Percentiles rank a stretch among this genome's conserved stretches.
These are phyloP conservation scores for Leptoteleia sp. DNA, from an alignment of 1,140 invertebrate species.

Conservation along the genomic window DNA sequence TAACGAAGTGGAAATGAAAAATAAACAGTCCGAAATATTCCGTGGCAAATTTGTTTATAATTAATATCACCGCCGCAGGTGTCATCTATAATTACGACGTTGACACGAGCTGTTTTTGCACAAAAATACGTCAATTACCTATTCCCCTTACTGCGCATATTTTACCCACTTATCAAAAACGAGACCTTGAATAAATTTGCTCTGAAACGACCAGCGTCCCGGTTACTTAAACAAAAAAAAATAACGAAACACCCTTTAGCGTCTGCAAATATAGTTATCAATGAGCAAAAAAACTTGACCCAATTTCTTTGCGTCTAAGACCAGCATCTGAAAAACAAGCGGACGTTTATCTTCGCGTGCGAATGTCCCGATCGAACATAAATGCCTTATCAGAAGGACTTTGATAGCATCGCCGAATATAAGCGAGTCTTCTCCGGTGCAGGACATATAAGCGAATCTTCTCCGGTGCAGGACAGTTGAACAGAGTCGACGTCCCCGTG, in stretches of 20 bases:
- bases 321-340: conserved; percentile 11
- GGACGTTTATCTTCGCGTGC: conserved; percentile 1
- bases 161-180: conserved; percentile 6
- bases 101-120: background rate
- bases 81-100: too few species aligned
- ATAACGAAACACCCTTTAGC: background rate
- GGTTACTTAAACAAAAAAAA: conserved; percentile 1
- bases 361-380: background rate
- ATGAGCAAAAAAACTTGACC: conserved; percentile 18
- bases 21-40: too few species aligned
- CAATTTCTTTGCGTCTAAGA: conserved; percentile 3
- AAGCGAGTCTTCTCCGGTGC: too few species aligned
- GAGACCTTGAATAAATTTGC: conserved; percentile 9
- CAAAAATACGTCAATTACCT: conserved; percentile 12
- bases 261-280: conserved; percentile 18
- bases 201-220: background rate
- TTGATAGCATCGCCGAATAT: too few species aligned
- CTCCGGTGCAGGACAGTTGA: too few species aligned
- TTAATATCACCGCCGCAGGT: too few species aligned
- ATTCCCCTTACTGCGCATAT: conserved; percentile 2
- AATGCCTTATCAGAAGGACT: background rate
- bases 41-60: too few species aligned
- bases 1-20: too few species aligned
- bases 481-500: too few species aligned
- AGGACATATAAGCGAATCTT: too few species aligned